Evolutionary conservation across 2,888 invertebrate species (phyloP).

Genomic region (Apamea epomidion): DNA sequence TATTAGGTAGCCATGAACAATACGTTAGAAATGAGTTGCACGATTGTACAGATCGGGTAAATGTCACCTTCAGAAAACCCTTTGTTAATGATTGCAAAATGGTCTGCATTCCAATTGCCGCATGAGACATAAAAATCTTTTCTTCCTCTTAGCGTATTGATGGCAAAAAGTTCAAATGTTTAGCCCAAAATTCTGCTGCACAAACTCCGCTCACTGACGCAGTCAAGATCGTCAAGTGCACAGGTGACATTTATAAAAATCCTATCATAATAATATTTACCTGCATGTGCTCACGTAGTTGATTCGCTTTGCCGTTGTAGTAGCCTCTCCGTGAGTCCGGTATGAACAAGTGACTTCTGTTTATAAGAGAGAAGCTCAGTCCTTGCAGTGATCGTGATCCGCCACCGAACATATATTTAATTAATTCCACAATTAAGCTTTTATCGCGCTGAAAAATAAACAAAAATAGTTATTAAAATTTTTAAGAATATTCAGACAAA

Average conservation of each 20-base stretch:
- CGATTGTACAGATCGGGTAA: not conserved
- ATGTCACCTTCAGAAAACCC: not conserved
- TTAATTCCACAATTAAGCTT: constrained; percentile 78
- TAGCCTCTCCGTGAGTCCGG: constrained; percentile 70
- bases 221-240: not conserved
- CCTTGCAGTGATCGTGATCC: constrained; percentile 86
- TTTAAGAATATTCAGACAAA: not conserved
- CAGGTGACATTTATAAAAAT: not conserved
- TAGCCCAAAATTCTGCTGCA: too few relatives aligned
- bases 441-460: constrained; percentile 76
- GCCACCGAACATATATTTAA: constrained; percentile 76
- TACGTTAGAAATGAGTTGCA: not conserved
- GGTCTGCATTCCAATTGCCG: not conserved
- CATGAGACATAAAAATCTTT: not conserved
- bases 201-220: not conserved
- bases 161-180: not conserved
- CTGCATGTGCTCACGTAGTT: constrained; percentile 80
- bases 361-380: constrained; percentile 85
- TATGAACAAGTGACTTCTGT: constrained; percentile 82
- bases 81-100: not conserved
- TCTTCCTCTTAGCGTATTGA: not conserved
- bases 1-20: not conserved
- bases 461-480: not conserved
- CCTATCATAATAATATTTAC: constrained; percentile 69
- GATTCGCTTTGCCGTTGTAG: constrained; percentile 75